A percentile compares a stretch with the other conserved stretches of the same genome.
Evolutionary conservation across 2,888 invertebrate genomes (phyloP).

Genomic region (Sinhomidia bicolor): DNA sequence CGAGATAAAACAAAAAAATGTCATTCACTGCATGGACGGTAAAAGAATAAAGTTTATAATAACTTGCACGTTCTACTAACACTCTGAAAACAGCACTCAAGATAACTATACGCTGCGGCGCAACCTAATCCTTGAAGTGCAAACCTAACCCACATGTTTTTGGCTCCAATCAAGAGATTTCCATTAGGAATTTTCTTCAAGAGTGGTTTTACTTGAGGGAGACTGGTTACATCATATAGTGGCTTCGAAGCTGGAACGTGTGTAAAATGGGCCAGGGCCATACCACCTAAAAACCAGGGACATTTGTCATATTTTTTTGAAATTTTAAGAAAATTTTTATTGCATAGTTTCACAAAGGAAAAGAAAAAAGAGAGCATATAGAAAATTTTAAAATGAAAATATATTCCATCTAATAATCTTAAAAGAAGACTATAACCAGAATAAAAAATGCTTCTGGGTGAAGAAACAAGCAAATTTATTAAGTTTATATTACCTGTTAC

Average conservation of each 20-base stretch:
- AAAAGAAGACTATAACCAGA: no score
- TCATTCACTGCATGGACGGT: background rate
- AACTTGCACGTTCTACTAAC: background rate
- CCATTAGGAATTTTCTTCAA: conserved; percentile 48
- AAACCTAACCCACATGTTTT: conserved; percentile 38
- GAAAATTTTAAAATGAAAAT: background rate
- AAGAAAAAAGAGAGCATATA: background rate
- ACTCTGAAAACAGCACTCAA: conserved; percentile 63
- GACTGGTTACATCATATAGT: conserved; percentile 8
- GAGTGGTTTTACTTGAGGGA: background rate
- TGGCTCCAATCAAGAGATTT: conserved; percentile 26
- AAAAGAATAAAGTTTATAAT: background rate
- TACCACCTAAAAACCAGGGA: conserved; percentile 39
- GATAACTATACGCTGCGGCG: conserved; percentile 44
- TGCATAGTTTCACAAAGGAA: no score
- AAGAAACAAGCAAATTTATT: background rate
- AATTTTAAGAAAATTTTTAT: no score
- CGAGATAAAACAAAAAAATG: background rate
- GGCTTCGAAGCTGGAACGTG: conserved; percentile 33
- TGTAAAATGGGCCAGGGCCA: conserved; percentile 16
- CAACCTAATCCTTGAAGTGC: conserved; percentile 61
- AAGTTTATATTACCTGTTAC: conserved; percentile 54
- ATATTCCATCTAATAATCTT: no score
- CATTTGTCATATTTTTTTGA: no score
- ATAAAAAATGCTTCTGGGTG: background rate